phyloP scores from a whole-genome alignment of 2,113 vertebrate genomes.

The Turnix velox region DNA sequence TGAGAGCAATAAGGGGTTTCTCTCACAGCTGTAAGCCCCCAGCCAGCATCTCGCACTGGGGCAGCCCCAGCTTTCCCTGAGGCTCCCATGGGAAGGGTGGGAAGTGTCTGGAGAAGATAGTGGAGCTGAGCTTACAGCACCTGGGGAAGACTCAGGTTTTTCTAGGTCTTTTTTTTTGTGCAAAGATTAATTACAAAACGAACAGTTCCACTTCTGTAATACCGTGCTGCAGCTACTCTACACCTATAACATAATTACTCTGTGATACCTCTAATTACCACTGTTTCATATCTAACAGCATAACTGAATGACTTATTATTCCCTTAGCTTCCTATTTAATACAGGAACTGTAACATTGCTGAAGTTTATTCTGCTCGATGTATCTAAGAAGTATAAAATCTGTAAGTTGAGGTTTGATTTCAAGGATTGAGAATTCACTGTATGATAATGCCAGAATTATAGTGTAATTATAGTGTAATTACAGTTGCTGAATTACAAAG shows the following conservation, averaged over 20 bases:
- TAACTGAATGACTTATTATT: slow-evolving; percentile 32
- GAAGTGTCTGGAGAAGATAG: background rate
- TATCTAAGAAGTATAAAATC: background rate
- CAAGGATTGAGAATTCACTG: background rate
- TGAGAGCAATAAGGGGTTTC: background rate
- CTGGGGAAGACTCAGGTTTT: background rate
- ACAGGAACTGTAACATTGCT: background rate
- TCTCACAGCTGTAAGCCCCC: background rate
- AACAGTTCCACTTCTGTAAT: background rate
- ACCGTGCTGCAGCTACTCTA: slow-evolving; percentile 10
- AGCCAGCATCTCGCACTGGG: accelerated
- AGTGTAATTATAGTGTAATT: background rate
- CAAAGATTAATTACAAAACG: background rate
- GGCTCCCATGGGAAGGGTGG: accelerated
- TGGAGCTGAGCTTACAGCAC: background rate
- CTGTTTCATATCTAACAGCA: slow-evolving; percentile 37
- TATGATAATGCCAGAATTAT: background rate
- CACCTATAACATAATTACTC: slow-evolving; percentile 53
- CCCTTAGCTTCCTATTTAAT: background rate
- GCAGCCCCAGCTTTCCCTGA: background rate
- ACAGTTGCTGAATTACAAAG: background rate
- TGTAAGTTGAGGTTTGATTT: background rate
- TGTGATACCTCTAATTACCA: slow-evolving; percentile 39
- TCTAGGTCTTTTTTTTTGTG: background rate
- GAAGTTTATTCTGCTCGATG: background rate